phyloP scores from a whole-genome alignment of 2,113 vertebrate species.

The Holacanthus passer region DNA sequence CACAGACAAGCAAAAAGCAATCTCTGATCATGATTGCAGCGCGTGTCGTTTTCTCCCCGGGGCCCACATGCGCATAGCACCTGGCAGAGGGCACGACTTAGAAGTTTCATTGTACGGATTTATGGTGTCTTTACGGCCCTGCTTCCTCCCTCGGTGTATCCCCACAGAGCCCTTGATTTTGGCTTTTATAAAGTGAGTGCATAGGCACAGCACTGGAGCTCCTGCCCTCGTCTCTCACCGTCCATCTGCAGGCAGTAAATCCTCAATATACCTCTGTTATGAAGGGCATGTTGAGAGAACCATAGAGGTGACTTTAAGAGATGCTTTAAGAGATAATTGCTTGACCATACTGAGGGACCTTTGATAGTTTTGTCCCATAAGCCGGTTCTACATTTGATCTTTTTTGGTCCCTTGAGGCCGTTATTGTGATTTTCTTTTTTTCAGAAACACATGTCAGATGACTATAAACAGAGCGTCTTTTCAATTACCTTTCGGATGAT shows the following conservation, averaged over 20 bases:
- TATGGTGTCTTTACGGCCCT: constrained; percentile 68
- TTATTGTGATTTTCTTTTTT: constrained; percentile 48
- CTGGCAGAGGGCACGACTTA: constrained; percentile 64
- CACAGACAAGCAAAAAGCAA: background rate
- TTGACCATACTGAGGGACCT: constrained; percentile 75
- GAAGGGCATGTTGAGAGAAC: constrained; percentile 74
- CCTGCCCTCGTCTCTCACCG: constrained; percentile 59
- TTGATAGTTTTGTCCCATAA: constrained; percentile 69
- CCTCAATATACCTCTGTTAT: constrained; percentile 72
- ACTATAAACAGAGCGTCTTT: constrained; percentile 63
- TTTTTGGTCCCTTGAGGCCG: constrained; percentile 36
- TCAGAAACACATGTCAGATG: constrained; percentile 52
- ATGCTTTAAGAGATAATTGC: constrained; percentile 77
- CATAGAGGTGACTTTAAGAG: constrained; percentile 78
- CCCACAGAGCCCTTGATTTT: constrained; percentile 72
- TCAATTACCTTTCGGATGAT: constrained; percentile 57
- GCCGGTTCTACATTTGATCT: constrained; percentile 50
- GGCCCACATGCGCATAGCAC: constrained; percentile 52
- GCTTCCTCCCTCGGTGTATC: constrained; percentile 67
- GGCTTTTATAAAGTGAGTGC: constrained; percentile 73
- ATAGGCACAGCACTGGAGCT: constrained; percentile 50
- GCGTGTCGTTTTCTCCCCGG: constrained; percentile 50
- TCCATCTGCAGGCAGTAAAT: constrained; percentile 83
- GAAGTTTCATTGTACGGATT: constrained; percentile 69
- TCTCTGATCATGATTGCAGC: constrained; percentile 40